Conservation (phyloP, 2,888 invertebrate species). For the Onchidella celtica region DNA sequence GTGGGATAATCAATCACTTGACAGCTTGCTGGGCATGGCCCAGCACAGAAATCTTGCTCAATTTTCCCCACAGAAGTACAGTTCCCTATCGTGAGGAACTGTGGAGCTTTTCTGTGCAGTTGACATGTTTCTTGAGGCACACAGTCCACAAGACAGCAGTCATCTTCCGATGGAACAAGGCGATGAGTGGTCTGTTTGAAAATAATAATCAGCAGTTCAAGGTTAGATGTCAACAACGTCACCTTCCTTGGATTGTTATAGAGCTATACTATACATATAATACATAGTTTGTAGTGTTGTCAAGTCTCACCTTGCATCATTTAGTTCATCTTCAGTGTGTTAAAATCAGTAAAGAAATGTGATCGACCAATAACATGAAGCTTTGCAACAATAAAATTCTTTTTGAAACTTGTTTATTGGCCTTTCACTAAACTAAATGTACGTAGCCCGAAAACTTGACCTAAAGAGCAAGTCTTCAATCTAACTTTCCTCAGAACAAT, state of each 20-base stretch:
- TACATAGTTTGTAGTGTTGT: no score
- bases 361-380: no score
- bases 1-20: conserved; percentile 11
- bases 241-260: no score
- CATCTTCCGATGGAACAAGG: conserved; percentile 34
- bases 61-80: conserved; percentile 20
- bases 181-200: conserved; percentile 30
- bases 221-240: neutral
- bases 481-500: no score
- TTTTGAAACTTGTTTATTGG: no score
- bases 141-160: conserved; percentile 45
- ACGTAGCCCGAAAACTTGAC: no score
- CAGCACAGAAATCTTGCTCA: conserved; percentile 19
- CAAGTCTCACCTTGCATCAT: no score
- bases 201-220: neutral
- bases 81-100: neutral
- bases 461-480: no score
- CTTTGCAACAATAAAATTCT: no score
- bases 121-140: conserved; percentile 31
- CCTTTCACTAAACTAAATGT: no score
- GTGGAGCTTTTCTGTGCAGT: conserved; percentile 11
- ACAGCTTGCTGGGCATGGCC: neutral
- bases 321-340: no score
- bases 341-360: no score
- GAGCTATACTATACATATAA: neutral